phyloP scores from a whole-genome alignment of 2,888 invertebrate species.

The Girardia tigrina region DNA sequence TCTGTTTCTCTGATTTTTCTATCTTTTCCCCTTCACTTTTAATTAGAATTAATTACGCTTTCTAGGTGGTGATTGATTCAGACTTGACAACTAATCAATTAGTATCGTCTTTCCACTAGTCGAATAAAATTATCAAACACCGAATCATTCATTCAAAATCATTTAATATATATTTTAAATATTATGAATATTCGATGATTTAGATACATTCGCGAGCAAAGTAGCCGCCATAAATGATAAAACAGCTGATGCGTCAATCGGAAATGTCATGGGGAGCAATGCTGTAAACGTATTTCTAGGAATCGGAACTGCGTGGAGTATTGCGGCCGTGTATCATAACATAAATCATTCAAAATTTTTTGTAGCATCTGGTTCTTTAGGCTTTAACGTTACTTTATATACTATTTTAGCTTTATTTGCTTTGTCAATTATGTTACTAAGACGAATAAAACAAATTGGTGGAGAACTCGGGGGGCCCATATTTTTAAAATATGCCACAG shows the following conservation, averaged over 20 bases:
- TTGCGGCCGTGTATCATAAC: conserved; percentile 80
- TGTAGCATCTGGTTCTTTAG: conserved; percentile 68
- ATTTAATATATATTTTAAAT: too few species aligned
- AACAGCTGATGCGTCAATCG: conserved; percentile 86
- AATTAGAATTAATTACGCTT: too few species aligned
- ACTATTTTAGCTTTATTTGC: conserved; percentile 72
- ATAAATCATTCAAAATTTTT: conserved; percentile 45
- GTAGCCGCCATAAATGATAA: conserved; percentile 93
- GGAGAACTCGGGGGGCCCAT: conserved; percentile 85
- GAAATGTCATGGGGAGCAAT: conserved; percentile 93
- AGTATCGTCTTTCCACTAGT: too few species aligned
- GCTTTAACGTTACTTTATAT: conserved; percentile 90
- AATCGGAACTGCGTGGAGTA: conserved; percentile 94
- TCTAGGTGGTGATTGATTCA: too few species aligned
- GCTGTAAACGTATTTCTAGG: conserved; percentile 98
- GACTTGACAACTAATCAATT: too few species aligned
- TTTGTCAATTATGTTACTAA: conserved; percentile 64
- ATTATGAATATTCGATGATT: too few species aligned
- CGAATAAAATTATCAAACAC: too few species aligned
- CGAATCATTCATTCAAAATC: too few species aligned
- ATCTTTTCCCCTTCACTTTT: too few species aligned
- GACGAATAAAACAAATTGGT: conserved; percentile 61
- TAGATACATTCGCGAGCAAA: conserved; percentile 97
- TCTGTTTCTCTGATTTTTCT: too few species aligned
- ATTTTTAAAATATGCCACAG: conserved; percentile 62